Percentiles rank a stretch among this genome's conserved stretches.
These are phyloP conservation scores for Sisor rabdophorus DNA, from an alignment of 2,113 vertebrate species.

Conservation along the genomic window DNA sequence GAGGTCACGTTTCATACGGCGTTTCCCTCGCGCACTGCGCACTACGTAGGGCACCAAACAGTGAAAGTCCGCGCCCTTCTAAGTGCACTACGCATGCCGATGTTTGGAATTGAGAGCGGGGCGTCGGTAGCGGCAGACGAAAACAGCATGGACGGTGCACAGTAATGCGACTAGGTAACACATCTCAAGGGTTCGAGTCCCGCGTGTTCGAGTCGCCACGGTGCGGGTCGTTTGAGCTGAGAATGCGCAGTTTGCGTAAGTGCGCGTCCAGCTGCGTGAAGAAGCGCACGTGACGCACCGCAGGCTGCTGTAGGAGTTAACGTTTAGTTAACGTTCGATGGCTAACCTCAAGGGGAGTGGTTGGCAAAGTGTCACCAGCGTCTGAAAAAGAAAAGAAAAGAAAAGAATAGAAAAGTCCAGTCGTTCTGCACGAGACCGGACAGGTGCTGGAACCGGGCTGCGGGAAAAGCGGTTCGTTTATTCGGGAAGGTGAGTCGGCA, in stretches of 20 bases:
- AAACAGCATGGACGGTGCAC: slow-evolving; percentile 44
- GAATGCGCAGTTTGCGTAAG: not conserved
- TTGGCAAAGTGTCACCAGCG: slow-evolving; percentile 11
- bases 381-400: not conserved
- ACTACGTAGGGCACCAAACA: not conserved
- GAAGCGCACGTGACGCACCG: not conserved
- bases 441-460: not conserved
- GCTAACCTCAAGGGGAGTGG: slow-evolving; percentile 31
- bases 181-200: not conserved
- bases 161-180: slow-evolving; percentile 32
- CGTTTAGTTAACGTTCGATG: not conserved
- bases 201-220: not conserved
- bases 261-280: not conserved
- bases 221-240: not conserved
- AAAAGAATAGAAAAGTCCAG: not conserved
- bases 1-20: not conserved
- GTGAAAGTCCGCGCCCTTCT: not conserved
- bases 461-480: not conserved
- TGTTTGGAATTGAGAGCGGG: not conserved
- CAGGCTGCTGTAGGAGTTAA: slow-evolving; percentile 6
- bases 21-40: not conserved
- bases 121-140: not conserved
- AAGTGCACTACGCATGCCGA: not conserved
- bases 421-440: not conserved
- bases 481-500: slow-evolving; percentile 53